phyloP scores from a whole-genome alignment of 2,113 vertebrate species.

The Lontra canadensis region DNA sequence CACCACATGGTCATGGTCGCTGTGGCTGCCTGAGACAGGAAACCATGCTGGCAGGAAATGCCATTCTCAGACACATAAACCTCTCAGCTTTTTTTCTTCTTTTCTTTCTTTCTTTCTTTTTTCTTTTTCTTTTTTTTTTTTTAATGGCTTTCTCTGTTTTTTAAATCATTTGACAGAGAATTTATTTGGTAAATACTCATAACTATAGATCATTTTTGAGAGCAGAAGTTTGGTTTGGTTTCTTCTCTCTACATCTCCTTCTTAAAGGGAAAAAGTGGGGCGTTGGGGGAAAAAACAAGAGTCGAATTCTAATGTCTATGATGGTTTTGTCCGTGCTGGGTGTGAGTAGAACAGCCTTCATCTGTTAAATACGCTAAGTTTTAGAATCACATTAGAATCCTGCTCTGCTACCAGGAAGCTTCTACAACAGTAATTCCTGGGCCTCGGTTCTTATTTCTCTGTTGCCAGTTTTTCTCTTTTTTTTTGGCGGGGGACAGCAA shows the following conservation, averaged over 20 bases:
- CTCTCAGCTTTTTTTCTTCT: constrained; percentile 40
- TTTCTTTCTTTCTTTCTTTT: background rate
- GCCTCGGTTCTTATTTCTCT: background rate
- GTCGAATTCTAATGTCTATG: background rate
- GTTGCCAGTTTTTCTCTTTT: background rate
- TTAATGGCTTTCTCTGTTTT: constrained; percentile 44
- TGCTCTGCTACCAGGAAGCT: background rate
- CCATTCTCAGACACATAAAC: constrained; percentile 68
- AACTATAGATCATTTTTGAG: background rate
- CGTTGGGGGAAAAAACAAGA: background rate
- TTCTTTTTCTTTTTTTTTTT: background rate
- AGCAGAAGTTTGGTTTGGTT: background rate
- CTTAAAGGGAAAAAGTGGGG: background rate
- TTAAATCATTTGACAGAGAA: constrained; percentile 64
- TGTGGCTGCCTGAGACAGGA: constrained; percentile 80
- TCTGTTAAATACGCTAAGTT: background rate
- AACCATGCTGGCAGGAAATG: constrained; percentile 81
- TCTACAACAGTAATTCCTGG: background rate
- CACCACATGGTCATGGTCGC: constrained; percentile 42
- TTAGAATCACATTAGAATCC: background rate
- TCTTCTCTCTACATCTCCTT: background rate
- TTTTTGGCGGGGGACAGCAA: background rate
- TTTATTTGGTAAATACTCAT: background rate
- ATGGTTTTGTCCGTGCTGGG: background rate
- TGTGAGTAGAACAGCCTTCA: background rate